A percentile compares a stretch with the other conserved stretches of the same genome.
These are phyloP conservation scores for Mylabris phalerata DNA, from an alignment of 1,140 invertebrate genomes.

Conservation along the genomic window DNA sequence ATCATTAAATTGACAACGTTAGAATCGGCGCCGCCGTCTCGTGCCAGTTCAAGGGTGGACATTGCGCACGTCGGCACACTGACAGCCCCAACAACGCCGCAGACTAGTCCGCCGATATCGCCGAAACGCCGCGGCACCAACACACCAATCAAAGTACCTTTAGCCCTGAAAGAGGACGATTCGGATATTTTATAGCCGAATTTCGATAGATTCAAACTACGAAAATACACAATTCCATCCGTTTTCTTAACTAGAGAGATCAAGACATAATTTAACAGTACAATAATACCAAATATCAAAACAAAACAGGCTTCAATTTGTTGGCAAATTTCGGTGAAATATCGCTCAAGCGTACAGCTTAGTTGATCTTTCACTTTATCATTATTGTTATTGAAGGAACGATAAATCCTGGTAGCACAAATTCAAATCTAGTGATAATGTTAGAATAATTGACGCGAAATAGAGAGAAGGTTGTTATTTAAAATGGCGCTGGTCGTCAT, in stretches of 20 bases:
- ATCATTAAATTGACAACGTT: neutral
- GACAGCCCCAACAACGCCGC: slow-evolving; percentile 39
- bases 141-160: slow-evolving; percentile 32
- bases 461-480: slow-evolving; percentile 6
- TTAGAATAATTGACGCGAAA: slow-evolving; percentile 6
- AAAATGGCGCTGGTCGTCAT: slow-evolving; percentile 6
- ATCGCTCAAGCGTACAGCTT: too few relatives aligned
- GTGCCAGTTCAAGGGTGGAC: slow-evolving; percentile 60
- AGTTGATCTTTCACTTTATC: too few relatives aligned
- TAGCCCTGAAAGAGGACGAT: slow-evolving; percentile 37
- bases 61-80: slow-evolving; percentile 49
- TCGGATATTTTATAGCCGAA: slow-evolving; percentile 16
- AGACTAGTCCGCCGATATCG: slow-evolving; percentile 37
- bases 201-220: too few relatives aligned
- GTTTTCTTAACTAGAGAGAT: too few relatives aligned
- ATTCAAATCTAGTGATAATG: slow-evolving; percentile 7
- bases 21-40: slow-evolving; percentile 54
- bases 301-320: too few relatives aligned
- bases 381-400: too few relatives aligned
- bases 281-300: too few relatives aligned
- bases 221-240: too few relatives aligned
- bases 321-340: too few relatives aligned
- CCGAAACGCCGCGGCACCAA: slow-evolving; percentile 29
- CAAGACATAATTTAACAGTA: too few relatives aligned
- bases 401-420: slow-evolving; percentile 4